Evolutionary conservation across 2,113 vertebrate species (phyloP).

Genomic region (Poeciliopsis prolifica): DNA sequence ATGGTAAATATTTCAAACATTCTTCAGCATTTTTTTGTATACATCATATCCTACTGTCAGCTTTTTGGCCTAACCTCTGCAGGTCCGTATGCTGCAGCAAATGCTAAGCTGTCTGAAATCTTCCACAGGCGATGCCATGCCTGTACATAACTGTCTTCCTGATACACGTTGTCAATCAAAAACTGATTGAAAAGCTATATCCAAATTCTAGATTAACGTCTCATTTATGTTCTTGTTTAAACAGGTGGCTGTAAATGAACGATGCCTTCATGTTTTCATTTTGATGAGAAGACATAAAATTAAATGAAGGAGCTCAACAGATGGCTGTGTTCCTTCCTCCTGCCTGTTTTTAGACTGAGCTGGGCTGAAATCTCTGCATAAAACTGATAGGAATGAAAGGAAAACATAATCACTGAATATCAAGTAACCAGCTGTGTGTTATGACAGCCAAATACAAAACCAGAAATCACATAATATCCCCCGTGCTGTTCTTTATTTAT

Average conservation of each 20-base stretch:
- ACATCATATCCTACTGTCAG: background rate
- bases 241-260: conserved; percentile 37
- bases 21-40: background rate
- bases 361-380: background rate
- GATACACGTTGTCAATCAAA: conserved; percentile 3
- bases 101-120: conserved; percentile 27
- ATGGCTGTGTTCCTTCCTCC: conserved; percentile 17
- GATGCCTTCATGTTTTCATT: conserved; percentile 24
- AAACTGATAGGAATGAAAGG: background rate
- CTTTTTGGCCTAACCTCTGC: background rate
- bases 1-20: background rate
- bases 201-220: conserved; percentile 6
- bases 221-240: conserved; percentile 17
- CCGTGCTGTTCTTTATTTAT: background rate
- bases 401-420: background rate
- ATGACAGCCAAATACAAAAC: background rate
- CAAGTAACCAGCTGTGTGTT: background rate
- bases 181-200: background rate
- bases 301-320: conserved; percentile 32
- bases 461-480: background rate
- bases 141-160: background rate
- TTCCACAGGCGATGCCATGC: background rate
- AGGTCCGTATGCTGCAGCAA: background rate
- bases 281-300: conserved; percentile 18
- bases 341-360: conserved; percentile 8